Conservation (phyloP, 2,113 vertebrate species). For the Hippocampus comes region DNA sequence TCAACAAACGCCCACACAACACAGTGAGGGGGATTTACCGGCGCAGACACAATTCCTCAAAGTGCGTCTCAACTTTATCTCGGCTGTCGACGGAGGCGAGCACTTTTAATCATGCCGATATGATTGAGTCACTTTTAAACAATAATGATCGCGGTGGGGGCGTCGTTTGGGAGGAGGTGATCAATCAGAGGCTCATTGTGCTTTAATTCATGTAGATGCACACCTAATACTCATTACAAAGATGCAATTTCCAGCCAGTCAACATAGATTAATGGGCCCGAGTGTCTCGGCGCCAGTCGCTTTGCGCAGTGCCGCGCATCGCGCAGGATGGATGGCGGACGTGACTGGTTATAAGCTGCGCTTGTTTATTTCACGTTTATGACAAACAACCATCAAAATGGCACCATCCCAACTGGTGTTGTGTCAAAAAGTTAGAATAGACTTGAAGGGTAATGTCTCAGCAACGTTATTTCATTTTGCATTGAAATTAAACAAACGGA, state of each 20-base stretch:
- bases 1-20: slow-evolving; percentile 24
- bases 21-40: slow-evolving; percentile 23
- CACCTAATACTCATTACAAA: slow-evolving; percentile 84
- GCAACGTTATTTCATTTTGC: background rate
- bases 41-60: slow-evolving; percentile 29
- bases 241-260: slow-evolving; percentile 80
- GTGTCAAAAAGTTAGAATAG: background rate
- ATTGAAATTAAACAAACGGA: background rate
- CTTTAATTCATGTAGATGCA: slow-evolving; percentile 84
- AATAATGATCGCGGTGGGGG: slow-evolving; percentile 71
- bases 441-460: background rate
- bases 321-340: slow-evolving; percentile 73
- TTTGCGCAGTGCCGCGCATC: slow-evolving; percentile 60
- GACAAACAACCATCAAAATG: slow-evolving; percentile 51
- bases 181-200: slow-evolving; percentile 79
- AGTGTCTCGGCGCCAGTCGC: slow-evolving; percentile 66
- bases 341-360: slow-evolving; percentile 41
- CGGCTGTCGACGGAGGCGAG: slow-evolving; percentile 37
- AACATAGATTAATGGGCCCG: slow-evolving; percentile 75
- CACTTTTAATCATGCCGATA: slow-evolving; percentile 75
- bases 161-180: slow-evolving; percentile 73
- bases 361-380: slow-evolving; percentile 64
- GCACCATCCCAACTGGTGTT: slow-evolving; percentile 14
- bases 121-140: slow-evolving; percentile 77
- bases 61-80: slow-evolving; percentile 56